Evolutionary conservation across 2,113 vertebrate species (phyloP), one percentile per base, ranked within the genome.

Genomic region (Neodontobutis hainanensis): DNA sequence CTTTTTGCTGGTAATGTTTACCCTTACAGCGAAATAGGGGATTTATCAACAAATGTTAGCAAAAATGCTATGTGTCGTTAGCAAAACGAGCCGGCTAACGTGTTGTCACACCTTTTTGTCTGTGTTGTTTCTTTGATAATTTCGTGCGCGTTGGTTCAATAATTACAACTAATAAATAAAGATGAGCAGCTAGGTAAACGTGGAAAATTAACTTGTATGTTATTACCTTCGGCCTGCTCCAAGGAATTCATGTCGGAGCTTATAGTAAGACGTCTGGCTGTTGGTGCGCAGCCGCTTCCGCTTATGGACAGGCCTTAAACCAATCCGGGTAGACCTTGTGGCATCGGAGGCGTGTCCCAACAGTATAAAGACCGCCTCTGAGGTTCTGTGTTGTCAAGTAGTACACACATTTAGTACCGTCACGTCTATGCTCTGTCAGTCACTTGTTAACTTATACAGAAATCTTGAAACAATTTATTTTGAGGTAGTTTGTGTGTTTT

Each of bases 161-260:
- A 1, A 14, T n/a, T 62, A 4, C 0, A 36, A 7, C 6, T 9
- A 9, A 0, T 7, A 34, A 49, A 32, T 0, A 3, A 27, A n/a
- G n/a, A 10, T 7, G 0, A 5, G 5, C 0, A 1, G 5, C 2
- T 0, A 5, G 11, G 10, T 11, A 2, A 47, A 10, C 3, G 1
- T 11, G 6, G 0, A 12, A 0, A 40, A 15, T 27, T 11, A 4
- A 35, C 8, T 16, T 4, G 3, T 4, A 59, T 35, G 48, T 0
- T 14, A 5, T 86, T 93, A 97, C 96, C 96, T 95, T 97, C 96
- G 48, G 96, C 96, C 92, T 98, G 95, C 77, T 97, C 95, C 89
- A 97, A 80, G 2, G 96, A 97, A 78, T 96, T 97, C 96, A 97
- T 97, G 63, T 90, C 92, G 86, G 47, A 46, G 8, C 11, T 4